Conservation (phyloP, 1,140 invertebrate species). For the Hyles euphorbiae region DNA sequence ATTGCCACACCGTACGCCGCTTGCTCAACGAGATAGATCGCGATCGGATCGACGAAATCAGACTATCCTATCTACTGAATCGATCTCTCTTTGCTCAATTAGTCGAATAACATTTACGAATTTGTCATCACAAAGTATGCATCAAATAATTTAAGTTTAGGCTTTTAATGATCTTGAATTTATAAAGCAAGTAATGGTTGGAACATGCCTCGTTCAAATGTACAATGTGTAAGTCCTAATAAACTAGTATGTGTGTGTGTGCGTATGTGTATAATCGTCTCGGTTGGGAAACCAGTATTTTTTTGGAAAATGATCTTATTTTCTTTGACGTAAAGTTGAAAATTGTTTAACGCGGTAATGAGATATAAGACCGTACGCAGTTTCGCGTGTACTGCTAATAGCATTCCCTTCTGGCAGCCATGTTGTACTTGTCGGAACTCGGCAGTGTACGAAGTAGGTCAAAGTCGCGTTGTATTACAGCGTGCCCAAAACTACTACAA, state of each 20-base stretch:
- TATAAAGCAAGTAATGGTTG: slow-evolving; percentile 1
- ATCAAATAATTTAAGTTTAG: no score
- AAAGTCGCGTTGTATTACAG: slow-evolving; percentile 51
- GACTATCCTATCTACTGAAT: slow-evolving; percentile 11
- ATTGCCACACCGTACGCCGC: slow-evolving; percentile 55
- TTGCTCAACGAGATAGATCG: slow-evolving; percentile 61
- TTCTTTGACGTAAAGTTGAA: slow-evolving; percentile 11
- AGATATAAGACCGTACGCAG: slow-evolving; percentile 16
- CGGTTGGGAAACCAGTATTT: no score
- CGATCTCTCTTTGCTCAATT: no score
- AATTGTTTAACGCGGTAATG: slow-evolving; percentile 9
- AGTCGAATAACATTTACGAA: no score
- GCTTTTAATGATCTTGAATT: background rate
- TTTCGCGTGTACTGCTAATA: slow-evolving; percentile 21
- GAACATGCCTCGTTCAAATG: no score
- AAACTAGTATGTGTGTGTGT: no score
- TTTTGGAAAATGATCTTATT: slow-evolving; percentile 11
- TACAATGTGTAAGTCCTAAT: no score
- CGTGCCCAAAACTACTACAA: slow-evolving; percentile 28
- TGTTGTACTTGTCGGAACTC: slow-evolving; percentile 44
- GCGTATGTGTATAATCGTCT: no score
- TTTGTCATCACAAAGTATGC: no score
- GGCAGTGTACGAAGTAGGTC: slow-evolving; percentile 52
- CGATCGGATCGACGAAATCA: slow-evolving; percentile 53
- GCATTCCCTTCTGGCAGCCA: slow-evolving; percentile 50